Conservation (phyloP, 2,797 vertebrate genomes). For the Gambusia yucatana region DNA sequence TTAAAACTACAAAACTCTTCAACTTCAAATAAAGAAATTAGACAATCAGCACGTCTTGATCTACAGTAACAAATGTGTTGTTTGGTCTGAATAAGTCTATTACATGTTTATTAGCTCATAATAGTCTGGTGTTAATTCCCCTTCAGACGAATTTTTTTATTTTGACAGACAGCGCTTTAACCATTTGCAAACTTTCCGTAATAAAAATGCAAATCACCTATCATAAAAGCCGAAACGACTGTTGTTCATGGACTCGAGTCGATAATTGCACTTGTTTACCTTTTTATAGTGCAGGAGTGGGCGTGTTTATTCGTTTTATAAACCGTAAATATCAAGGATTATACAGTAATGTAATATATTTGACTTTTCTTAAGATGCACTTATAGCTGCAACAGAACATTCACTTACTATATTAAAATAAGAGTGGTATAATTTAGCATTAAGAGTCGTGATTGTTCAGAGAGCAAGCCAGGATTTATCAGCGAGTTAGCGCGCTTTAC, state of each 20-base stretch:
- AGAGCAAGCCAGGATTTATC: slow-evolving; percentile 5
- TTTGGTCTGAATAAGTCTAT: background rate
- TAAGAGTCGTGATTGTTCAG: background rate
- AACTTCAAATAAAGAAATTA: background rate
- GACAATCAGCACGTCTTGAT: background rate
- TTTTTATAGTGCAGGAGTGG: slow-evolving; percentile 10
- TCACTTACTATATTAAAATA: accelerated
- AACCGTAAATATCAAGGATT: background rate
- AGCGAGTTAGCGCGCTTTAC: slow-evolving; percentile 56
- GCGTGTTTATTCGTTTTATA: slow-evolving; percentile 26
- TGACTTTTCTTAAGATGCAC: background rate
- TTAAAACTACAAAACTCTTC: background rate
- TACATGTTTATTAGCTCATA: background rate
- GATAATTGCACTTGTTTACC: slow-evolving; percentile 23
- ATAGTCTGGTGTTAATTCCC: background rate
- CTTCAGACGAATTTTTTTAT: background rate
- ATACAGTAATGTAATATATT: background rate
- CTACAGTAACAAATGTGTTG: background rate
- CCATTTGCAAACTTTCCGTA: background rate
- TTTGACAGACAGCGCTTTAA: background rate
- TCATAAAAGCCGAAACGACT: background rate
- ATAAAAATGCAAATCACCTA: background rate
- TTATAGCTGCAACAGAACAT: background rate
- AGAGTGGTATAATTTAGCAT: too few species aligned
- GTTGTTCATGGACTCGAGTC: background rate